Evolutionary conservation across 2,888 invertebrate species (phyloP), one percentile per base, ranked within the genome.

Genomic region (Craniophora ligustri): DNA sequence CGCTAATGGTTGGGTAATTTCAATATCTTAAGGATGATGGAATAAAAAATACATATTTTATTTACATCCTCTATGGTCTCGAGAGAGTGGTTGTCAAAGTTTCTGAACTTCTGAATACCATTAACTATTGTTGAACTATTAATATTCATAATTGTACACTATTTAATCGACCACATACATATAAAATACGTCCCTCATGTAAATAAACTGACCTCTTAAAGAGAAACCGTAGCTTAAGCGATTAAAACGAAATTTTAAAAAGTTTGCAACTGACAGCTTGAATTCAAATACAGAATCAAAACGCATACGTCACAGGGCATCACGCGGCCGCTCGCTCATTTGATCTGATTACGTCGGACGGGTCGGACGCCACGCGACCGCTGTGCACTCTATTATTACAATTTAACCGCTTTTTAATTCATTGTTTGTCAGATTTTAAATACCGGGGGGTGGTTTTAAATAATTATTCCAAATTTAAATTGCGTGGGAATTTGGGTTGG

Each of bases 351-450:
- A 73, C 41, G 63, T 48, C 60, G 26, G 15, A 14, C 21, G 8
- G 31, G 5, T 23, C 45, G 64, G 59, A 36, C 55, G 64, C 54
- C 67, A 64, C 69, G 60, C 60, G 73, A 46, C 58, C 65, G 45
- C 42, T 68, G 53, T 66, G 30, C 19, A 39, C 45, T 53, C 54
- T 71, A 69, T 72, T 69, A 72, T 69, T 74, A 72, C 53, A 75
- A 70, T 77, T 78, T 79, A 82, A 81, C 78, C 76, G 67, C 70
- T 66, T 76, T 77, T 67, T 64, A 73, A 75, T 76, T 71, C 63
- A 80, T 86, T 86, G 86, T 86, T 82, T 82, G 79, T 69, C 44
- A 76, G 75, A 77, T 79, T 84, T 83, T 78, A 75, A 84, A 80
- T 76, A 34, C 53, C 38, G 31, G 56, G 54, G 72, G 74, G 68